These are phyloP conservation scores for Ciona savignyi DNA, from an alignment of 23 tunicate species.

Conservation along the genomic window DNA sequence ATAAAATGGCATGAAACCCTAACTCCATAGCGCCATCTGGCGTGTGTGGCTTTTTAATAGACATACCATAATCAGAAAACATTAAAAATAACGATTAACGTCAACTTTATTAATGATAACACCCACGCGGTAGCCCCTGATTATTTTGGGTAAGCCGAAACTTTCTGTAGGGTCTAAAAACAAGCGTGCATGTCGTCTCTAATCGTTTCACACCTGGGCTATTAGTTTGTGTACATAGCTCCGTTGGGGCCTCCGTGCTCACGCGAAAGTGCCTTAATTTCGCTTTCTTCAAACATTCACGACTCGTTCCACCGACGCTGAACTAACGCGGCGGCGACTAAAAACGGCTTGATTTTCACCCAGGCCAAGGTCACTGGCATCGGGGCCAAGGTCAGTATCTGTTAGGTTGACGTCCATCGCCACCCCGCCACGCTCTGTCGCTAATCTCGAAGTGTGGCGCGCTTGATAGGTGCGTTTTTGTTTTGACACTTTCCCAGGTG, in stretches of 20 bases:
- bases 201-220: not conserved
- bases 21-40: no score
- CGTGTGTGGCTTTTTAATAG: no score
- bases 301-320: not conserved
- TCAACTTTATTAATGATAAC: no score
- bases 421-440: slow-evolving; percentile 13
- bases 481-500: slow-evolving; percentile 2
- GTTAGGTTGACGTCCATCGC: slow-evolving; percentile 7
- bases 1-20: no score
- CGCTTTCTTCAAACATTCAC: not conserved
- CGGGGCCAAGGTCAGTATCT: not conserved
- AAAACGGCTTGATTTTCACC: slow-evolving; percentile 7
- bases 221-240: not conserved
- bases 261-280: not conserved
- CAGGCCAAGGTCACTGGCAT: slow-evolving; percentile 8
- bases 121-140: no score
- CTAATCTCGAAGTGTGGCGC: slow-evolving; percentile 13
- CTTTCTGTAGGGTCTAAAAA: not conserved
- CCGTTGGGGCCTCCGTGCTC: not conserved
- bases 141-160: not conserved
- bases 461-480: not conserved
- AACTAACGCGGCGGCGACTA: slow-evolving; percentile 10
- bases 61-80: no score
- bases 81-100: no score
- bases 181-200: not conserved